Evolutionary conservation across 2,888 invertebrate species (phyloP), one percentile per base, ranked within the genome.

Genomic region (Lamellibrachia columna): DNA sequence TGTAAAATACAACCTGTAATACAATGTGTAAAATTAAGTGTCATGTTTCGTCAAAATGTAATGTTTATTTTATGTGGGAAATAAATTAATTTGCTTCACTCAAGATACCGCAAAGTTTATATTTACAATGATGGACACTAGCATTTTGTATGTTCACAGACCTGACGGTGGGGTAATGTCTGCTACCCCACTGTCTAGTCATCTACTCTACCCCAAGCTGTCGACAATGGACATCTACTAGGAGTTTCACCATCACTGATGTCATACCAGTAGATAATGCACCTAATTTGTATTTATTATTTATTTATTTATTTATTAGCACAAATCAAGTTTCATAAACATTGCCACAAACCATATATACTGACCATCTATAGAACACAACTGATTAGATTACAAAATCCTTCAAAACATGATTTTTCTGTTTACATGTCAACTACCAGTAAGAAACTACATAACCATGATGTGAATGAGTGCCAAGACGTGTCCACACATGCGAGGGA

Each of bases 221-320:
- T 75, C n/a, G 75, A 75, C 75, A 75, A 75, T 75, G 75, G 15
- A 75, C n/a, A 15, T 0, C 15, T 15, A 75, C 75, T 75, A 75
- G 6, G 22, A 75, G 75, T 75, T 75, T 75, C 75, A 75, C 40
- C 40, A n/a, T 75, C 75, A 6, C n/a, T 75, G 75, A 75, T 15
- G 22, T 75, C 75, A 75, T 75, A 22, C 75, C 75, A 75, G 75
- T 75, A 75, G 75, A 75, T 75, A n/a, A n/a, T 75, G 75, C 75
- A n/a, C 75, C n/a, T 75, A 75, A 75, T 75, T 75, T 75, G 75
- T 75, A 2, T 75, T 75, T n/a, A 75, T 75, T 75, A 15, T 22
- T 75, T 75, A 75, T 75, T 75, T 75, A 75, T 75, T n/a, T 75
- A 11, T 75, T 75, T 22, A 75, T 75, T 75, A 75, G 22, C 22